Conservation (phyloP, 2,113 vertebrate genomes). For the Rutilus rutilus region DNA sequence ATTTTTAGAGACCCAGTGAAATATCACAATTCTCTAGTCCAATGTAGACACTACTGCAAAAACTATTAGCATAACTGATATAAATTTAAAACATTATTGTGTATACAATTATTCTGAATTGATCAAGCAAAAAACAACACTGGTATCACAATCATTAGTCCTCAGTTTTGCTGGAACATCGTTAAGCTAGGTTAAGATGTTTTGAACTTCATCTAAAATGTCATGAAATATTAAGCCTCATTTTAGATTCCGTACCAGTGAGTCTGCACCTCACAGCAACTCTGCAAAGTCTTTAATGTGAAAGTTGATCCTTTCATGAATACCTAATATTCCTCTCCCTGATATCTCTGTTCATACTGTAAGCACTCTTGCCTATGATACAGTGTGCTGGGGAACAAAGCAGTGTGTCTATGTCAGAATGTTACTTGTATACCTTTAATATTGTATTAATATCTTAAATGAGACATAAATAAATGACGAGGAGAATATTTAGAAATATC, state of each 20-base stretch:
- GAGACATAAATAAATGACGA: not conserved
- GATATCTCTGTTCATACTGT: conserved; percentile 28
- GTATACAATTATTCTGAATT: too few species aligned
- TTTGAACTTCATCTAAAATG: conserved; percentile 38
- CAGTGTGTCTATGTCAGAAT: not conserved
- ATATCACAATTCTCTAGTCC: too few species aligned
- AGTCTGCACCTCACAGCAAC: conserved; percentile 29
- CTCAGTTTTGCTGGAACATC: not conserved
- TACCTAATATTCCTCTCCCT: not conserved
- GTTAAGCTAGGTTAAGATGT: conserved; percentile 27
- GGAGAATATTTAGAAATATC: not conserved
- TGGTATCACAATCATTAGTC: not conserved
- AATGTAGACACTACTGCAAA: too few species aligned
- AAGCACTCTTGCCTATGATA: conserved; percentile 9
- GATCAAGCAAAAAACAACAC: not conserved
- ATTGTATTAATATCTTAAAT: not conserved
- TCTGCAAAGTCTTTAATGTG: conserved; percentile 35
- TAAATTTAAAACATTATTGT: too few species aligned
- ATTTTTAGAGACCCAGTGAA: too few species aligned
- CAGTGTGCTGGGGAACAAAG: not conserved
- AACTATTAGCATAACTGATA: too few species aligned
- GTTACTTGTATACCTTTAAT: not conserved
- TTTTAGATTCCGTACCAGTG: conserved; percentile 22
- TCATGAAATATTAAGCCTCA: conserved; percentile 41
- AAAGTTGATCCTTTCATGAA: conserved; percentile 38